These are phyloP conservation scores for Tangara arthus DNA, from an alignment of 2,797 vertebrate genomes.

Conservation along the genomic window DNA sequence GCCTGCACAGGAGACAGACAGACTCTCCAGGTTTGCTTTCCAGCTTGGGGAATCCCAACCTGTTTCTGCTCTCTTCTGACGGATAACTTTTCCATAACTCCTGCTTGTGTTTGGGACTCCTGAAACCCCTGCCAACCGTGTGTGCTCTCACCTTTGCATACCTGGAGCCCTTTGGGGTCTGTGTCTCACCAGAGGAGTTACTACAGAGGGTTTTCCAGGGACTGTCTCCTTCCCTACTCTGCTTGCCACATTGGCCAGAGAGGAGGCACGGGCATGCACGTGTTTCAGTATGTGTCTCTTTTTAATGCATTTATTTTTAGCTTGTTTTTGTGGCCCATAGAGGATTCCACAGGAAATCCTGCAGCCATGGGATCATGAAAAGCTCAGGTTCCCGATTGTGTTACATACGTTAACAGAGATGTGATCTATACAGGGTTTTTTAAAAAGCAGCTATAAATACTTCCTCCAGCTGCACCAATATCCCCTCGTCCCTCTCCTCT, in stretches of 20 bases:
- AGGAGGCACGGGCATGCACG: accelerated
- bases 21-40: not conserved
- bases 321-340: conserved; percentile 40
- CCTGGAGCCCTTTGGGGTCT: not conserved
- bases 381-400: conserved; percentile 55
- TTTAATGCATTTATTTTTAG: conserved; percentile 59
- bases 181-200: not conserved
- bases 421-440: conserved; percentile 15
- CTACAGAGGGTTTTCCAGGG: not conserved
- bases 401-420: conserved; percentile 62
- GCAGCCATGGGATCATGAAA: conserved; percentile 16
- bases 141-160: not conserved
- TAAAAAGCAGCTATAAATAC: conserved; percentile 71
- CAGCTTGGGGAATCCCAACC: not conserved
- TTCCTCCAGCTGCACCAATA: conserved; percentile 67
- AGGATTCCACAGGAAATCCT: conserved; percentile 69
- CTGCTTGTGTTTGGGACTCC: not conserved
- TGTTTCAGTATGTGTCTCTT: not conserved
- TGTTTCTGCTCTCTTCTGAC: not conserved
- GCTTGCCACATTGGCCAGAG: not conserved
- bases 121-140: not conserved
- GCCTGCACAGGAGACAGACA: not conserved
- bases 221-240: not conserved
- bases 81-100: not conserved
- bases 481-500: conserved; percentile 41